Conservation (phyloP, 2,888 invertebrate genomes). For the Epinotia ramella region DNA sequence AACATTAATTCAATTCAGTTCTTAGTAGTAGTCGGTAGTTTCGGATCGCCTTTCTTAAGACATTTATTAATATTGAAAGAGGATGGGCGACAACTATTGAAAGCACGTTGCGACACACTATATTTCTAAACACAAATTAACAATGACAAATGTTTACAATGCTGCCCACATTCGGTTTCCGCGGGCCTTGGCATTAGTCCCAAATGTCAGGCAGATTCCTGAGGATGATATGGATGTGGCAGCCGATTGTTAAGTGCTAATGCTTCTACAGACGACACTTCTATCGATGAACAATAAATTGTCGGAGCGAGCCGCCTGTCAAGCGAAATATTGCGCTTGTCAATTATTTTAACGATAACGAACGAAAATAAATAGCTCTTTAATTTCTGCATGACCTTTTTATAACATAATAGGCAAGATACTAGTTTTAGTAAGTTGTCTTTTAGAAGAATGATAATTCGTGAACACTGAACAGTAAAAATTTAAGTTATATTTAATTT, state of each 20-base stretch:
- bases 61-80: conserved; percentile 51
- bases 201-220: conserved; percentile 75
- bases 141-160: conserved; percentile 73
- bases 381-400: conserved; percentile 42
- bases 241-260: conserved; percentile 70
- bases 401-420: conserved; percentile 11
- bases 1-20: not conserved
- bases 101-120: conserved; percentile 59
- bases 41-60: not conserved
- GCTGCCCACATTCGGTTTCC: conserved; percentile 69
- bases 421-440: conserved; percentile 22
- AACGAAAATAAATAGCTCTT: conserved; percentile 41
- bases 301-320: conserved; percentile 44
- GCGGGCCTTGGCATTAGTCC: conserved; percentile 78
- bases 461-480: not conserved
- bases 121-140: conserved; percentile 68
- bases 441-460: not conserved
- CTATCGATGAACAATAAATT: conserved; percentile 62
- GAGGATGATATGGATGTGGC: conserved; percentile 69
- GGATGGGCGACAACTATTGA: conserved; percentile 47
- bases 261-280: conserved; percentile 61
- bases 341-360: conserved; percentile 45
- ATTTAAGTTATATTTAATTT: no score
- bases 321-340: conserved; percentile 46
- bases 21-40: not conserved